Percentiles rank a stretch among this genome's conserved stretches.
Conservation (phyloP, 2,113 vertebrate species). For the Apeltes quadracus region DNA sequence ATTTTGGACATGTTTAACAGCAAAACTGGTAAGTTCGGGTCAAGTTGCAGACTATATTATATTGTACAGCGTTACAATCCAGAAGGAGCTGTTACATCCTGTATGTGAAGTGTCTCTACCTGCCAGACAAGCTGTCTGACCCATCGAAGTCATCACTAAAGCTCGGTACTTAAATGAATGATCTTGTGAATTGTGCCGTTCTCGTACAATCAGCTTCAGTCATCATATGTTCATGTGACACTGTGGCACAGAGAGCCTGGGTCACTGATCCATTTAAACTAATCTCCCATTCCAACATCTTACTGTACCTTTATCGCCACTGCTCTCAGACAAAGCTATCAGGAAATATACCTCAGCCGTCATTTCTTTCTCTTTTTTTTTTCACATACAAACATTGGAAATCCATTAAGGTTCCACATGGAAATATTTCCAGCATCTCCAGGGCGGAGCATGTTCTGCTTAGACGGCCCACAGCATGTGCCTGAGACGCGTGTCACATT, state of each 20-base stretch:
- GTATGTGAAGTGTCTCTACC: constrained; percentile 35
- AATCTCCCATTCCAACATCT: no score
- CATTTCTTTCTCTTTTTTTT: not conserved
- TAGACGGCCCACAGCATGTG: not conserved
- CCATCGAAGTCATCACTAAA: constrained; percentile 6
- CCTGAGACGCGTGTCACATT: not conserved
- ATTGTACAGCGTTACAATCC: not conserved
- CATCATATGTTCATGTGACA: not conserved
- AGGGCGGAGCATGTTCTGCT: not conserved
- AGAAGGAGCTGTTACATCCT: constrained; percentile 20
- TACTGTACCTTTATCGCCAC: not conserved
- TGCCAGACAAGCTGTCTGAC: constrained; percentile 36
- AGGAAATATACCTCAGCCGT: not conserved
- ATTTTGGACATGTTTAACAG: not conserved
- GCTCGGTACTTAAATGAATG: not conserved
- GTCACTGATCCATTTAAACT: no score
- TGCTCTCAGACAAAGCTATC: not conserved
- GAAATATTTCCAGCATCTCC: constrained; percentile 3
- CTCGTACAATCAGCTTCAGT: not conserved
- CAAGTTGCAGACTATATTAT: not conserved
- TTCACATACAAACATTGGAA: constrained; percentile 19
- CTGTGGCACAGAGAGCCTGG: not conserved
- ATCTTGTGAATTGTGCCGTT: constrained; percentile 14
- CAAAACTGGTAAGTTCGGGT: not conserved
- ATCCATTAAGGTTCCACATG: constrained; percentile 19